Evolutionary conservation across 2,888 invertebrate species (phyloP), one percentile per base, ranked within the genome.

Genomic region (Podotricha telesiphe): DNA sequence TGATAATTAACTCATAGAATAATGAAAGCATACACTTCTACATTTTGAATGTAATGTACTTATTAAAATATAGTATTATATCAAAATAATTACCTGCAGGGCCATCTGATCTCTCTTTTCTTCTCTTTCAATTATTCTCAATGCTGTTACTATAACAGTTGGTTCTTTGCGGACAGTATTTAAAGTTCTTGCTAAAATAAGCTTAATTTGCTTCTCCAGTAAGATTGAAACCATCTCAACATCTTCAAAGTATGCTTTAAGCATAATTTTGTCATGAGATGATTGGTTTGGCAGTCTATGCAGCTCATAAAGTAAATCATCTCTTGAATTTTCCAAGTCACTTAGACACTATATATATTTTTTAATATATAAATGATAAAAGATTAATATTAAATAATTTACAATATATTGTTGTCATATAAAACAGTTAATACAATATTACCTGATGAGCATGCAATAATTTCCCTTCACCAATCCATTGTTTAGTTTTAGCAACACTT

Each of bases 41-140:
- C 8, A 8, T 37, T 37, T 37, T 37, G 37, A 37, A 6, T 28
- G 28, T 37, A 8, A 37, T 8, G n/a, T n/a, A n/a, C n/a, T n/a
- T n/a, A n/a, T n/a, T n/a, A n/a, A n/a, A n/a, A 37, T 37, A 8
- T 8, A 8, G 8, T 37, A 8, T 37, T 53, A 53, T 7, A 50
- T 15, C 8, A 48, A 17, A 11, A 2, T 11, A 22, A 61, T 34
- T 48, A 79, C 94, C 84, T 96, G 95, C 73, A 96, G 80, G 11
- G 98, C 97, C 89, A 97, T 96, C 77, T 95, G 95, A 93, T 99
- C 99, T 42, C 97, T 96, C 88, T 97, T 97, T 82, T 99, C 99
- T 86, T 99, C 99, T 66, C 99, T 94, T 86, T 99, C 99, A 78
- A 99, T 98, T 67, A 99, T 99, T 75, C 99, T 94, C 47, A 99